phyloP scores from a whole-genome alignment of 2,888 invertebrate genomes.

The Hedya salicella region DNA sequence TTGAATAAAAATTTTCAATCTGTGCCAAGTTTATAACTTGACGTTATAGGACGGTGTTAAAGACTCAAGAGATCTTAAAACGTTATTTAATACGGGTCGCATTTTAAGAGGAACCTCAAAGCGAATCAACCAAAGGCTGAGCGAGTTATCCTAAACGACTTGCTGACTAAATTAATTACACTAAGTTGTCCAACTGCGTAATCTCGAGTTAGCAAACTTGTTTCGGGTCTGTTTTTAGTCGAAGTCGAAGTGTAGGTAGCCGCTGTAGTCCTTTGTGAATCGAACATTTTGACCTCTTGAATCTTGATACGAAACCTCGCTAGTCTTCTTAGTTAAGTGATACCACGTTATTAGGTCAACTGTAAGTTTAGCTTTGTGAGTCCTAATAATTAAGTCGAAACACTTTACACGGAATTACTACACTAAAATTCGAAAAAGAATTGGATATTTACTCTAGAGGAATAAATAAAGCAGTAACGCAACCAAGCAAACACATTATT shows the following conservation, averaged over 20 bases:
- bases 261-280: conserved; percentile 28
- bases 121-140: conserved; percentile 29
- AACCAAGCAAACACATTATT: neutral
- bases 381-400: neutral
- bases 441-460: too few relatives aligned
- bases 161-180: conserved; percentile 45
- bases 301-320: conserved; percentile 8
- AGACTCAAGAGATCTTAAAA: conserved; percentile 19
- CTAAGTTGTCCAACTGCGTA: conserved; percentile 45
- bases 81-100: conserved; percentile 30
- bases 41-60: conserved; percentile 10
- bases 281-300: conserved; percentile 24
- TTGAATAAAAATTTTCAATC: conserved; percentile 12
- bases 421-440: too few relatives aligned
- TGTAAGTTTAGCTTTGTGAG: neutral
- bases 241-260: conserved; percentile 31
- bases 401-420: neutral
- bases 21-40: conserved; percentile 7
- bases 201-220: conserved; percentile 47
- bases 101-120: conserved; percentile 23
- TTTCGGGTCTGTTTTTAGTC: conserved; percentile 46
- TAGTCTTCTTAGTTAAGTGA: conserved; percentile 12
- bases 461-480: neutral
- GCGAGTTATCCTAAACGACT: conserved; percentile 41
- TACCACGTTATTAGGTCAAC: conserved; percentile 2